Evolutionary conservation across 2,797 vertebrate species (phyloP), one percentile per base, ranked within the genome.

Genomic region (Platyrinchus mystaceus): DNA sequence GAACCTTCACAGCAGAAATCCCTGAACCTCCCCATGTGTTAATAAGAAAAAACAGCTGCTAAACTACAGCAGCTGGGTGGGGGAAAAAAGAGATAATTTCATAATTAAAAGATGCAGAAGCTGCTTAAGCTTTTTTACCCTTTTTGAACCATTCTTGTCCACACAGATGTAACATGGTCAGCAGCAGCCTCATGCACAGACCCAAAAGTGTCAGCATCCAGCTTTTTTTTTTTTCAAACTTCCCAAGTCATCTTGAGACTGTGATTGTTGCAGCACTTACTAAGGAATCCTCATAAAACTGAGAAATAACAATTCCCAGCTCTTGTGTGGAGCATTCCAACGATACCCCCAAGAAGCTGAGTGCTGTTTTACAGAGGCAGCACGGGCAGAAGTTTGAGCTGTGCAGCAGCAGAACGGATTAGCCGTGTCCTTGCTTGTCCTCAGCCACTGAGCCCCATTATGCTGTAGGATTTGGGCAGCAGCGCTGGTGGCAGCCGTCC

Each of bases 391-490:
- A 60, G 59, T 39, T 41, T 39, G 18, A 60, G 84, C 10, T 66
- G 82, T 60, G 78, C 78, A 69, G 84, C 67, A 91, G 67, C 59
- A 74, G 71, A 64, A 83, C 0, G 8, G 82, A 87, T 94, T 88
- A 85, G 58, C 87, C 34, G 2, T 55, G 91, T 88, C 93, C 94
- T 94, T 94, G 94, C 84, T 78, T 94, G 95, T 96, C 94, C 94
- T 94, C 49, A 81, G 79, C 60, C 82, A 50, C 28, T 18, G 64
- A 92, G 86, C 85, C 90, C 79, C 46, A 15, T 60, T 75, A 15
- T 53, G 75, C 71, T 83, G 3, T 12, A 32, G 84, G 49, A 60
- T 80, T 68, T 58, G 56, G 88, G 84, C 12, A 75, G 84, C 82
- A 71, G 89, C 3, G 9, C 34, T 43, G 68, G 64, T 85, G 81